phyloP scores from a whole-genome alignment of 2,113 vertebrate genomes.

The Takifugu flavidus region DNA sequence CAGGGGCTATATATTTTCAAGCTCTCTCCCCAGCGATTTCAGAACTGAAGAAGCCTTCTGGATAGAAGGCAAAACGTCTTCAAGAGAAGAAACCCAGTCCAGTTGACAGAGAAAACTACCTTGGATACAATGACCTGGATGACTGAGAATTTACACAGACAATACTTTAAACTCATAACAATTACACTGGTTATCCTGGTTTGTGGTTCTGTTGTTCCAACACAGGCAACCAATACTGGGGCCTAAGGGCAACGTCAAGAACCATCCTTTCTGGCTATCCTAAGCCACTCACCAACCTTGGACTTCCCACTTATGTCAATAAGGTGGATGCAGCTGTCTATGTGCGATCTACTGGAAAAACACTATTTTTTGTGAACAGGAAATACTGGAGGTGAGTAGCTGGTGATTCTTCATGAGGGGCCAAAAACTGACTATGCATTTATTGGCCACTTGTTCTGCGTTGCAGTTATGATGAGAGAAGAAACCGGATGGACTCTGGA shows the following conservation, averaged over 20 bases:
- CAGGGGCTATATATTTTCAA: too few species aligned
- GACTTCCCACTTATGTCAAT: slow-evolving; percentile 60
- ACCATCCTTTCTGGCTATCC: slow-evolving; percentile 58
- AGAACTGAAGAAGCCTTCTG: too few species aligned
- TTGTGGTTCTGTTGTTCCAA: slow-evolving; percentile 6
- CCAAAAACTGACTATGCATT: background rate
- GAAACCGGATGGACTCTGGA: slow-evolving; percentile 52
- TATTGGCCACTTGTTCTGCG: background rate
- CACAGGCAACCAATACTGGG: slow-evolving; percentile 67
- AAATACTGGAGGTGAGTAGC: slow-evolving; percentile 71
- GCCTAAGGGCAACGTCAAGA: slow-evolving; percentile 39
- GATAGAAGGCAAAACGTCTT: too few species aligned
- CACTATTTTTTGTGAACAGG: slow-evolving; percentile 62
- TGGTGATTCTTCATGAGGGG: background rate
- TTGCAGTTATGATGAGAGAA: slow-evolving; percentile 60
- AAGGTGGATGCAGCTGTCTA: slow-evolving; percentile 70
- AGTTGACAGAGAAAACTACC: too few species aligned
- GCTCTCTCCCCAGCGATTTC: too few species aligned
- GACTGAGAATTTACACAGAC: too few species aligned
- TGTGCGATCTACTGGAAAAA: slow-evolving; percentile 34
- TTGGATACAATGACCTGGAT: too few species aligned
- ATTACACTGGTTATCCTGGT: too few species aligned
- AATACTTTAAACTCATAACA: too few species aligned
- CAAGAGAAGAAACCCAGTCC: too few species aligned
- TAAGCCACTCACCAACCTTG: slow-evolving; percentile 58